Evolutionary conservation across 2,797 vertebrate genomes (phyloP), one percentile per base, ranked within the genome.

Genomic region (Vespertilio murinus): DNA sequence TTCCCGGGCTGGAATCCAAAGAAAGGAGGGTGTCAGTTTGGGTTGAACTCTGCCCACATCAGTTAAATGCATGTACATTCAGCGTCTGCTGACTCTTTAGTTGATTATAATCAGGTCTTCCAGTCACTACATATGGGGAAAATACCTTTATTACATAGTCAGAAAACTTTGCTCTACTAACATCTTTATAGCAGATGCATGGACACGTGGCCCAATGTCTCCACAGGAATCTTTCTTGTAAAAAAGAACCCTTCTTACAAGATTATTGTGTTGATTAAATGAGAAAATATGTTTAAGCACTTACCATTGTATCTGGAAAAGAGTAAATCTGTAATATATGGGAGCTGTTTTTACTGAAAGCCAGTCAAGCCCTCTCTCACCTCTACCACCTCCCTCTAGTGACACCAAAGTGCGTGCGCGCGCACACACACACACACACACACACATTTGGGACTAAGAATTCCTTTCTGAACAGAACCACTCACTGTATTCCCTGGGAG

Each of bases 1-100:
- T 94, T 95, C 45, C n/a, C 47, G 67, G 88, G 93, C 88, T 88
- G 82, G 59, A 85, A 77, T 96, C 69, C 64, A 82, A 96, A 95
- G 89, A 67, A 35, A 89, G 40, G 38, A 88, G 23, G 30, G 30
- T 73, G 49, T 90, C 83, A 86, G 80, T 30, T 88, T 61, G 56
- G 35, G 75, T 93, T 96, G 75, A 94, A 88, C 49, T 84, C 67
- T 87, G 23, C 74, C 94, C 90, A 95, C 88, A 69, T 96, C 86
- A 92, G 23, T 94, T 92, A 94, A 94, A 49, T 88, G 33, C 40
- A 71, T 17, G 42, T 93, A 84, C 9, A 22, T 64, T 78, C 47
- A 79, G 92, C 45, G 38, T 96, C 79, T 90, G 84, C 45, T 93
- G 82, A 71, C 61, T 94, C 61, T 71, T 84, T 47, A 83, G 82